phyloP scores from a whole-genome alignment of 2,888 invertebrate genomes.

The Gymnosoma rotundatum region DNA sequence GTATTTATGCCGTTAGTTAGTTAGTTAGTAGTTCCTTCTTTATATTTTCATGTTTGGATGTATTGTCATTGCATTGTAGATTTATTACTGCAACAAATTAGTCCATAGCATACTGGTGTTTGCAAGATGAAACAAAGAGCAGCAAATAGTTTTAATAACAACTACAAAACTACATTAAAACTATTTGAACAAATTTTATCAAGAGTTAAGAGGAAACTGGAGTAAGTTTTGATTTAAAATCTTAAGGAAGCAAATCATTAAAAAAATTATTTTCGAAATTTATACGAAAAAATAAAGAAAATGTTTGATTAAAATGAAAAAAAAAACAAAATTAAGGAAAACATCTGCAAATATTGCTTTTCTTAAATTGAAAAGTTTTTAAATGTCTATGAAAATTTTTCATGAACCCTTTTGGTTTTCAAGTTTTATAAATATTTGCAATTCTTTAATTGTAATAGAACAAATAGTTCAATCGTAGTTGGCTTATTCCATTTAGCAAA shows the following conservation, averaged over 20 bases:
- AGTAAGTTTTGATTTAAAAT: slow-evolving; percentile 63
- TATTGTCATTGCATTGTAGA: slow-evolving; percentile 67
- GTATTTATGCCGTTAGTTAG: slow-evolving; percentile 28
- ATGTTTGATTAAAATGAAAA: slow-evolving; percentile 21
- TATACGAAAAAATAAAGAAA: slow-evolving; percentile 27
- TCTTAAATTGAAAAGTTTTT: slow-evolving; percentile 36
- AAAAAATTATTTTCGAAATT: slow-evolving; percentile 2
- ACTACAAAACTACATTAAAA: slow-evolving; percentile 62
- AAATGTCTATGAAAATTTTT: slow-evolving; percentile 26
- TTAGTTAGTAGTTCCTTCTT: slow-evolving; percentile 32
- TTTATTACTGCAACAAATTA: slow-evolving; percentile 71
- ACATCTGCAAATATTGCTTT: slow-evolving; percentile 3
- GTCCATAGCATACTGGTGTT: slow-evolving; percentile 56
- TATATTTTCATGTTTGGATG: slow-evolving; percentile 62
- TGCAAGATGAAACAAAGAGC: slow-evolving; percentile 22
- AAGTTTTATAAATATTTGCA: slow-evolving; percentile 30
- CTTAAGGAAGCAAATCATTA: slow-evolving; percentile 13
- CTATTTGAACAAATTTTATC: slow-evolving; percentile 67
- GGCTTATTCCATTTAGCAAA: slow-evolving; percentile 26
- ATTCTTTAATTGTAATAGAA: slow-evolving; percentile 32
- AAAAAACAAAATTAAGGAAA: background rate
- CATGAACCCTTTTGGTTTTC: slow-evolving; percentile 15
- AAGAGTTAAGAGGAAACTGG: slow-evolving; percentile 51
- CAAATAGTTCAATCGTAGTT: slow-evolving; percentile 30
- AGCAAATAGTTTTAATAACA: slow-evolving; percentile 44